Evolutionary conservation across 2,113 vertebrate species (phyloP), one percentile per base, ranked within the genome.

Genomic region (Abramis brama): DNA sequence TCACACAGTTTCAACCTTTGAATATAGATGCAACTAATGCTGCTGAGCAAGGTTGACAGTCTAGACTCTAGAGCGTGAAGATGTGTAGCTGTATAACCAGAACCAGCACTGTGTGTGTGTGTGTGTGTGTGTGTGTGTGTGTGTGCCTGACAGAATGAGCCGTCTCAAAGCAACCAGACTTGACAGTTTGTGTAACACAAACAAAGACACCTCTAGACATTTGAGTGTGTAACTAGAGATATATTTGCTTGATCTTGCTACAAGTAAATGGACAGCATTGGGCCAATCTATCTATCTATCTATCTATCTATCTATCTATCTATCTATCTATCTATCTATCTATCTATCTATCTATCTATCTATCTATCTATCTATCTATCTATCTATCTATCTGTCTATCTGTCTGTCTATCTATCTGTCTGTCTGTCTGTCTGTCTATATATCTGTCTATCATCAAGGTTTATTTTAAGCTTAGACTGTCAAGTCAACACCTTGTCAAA

Each of bases 11-110:
- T 84, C 71, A 57, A 45, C 86, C 82, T 80, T 87, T 84, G 77
- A 50, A 80, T 87, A 79, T 64, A 79, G 77, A 88, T 83, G 71
- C 81, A 86, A 52, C 79, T 52, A 76, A 80, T 55, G 30, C 64
- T 7, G 71, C 55, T 73, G 80, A 86, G 79, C 85, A 47, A 52
- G 66, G 33, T 6, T 86, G 87, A 86, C 87, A 86, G 62, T 85
- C 52, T 39, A 27, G 57, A 86, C 52, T 85, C 52, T 39, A 27
- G 57, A 74, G 50, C 79, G n/a, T 68, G 78, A 78, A 59, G 71
- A 82, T 70, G 79, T 79, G 57, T 73, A 52, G 39, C 68, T 57
- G 17, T 52, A 64, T 73, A 81, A 79, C 62, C 64, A 45, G 85
- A 77, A 71, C 36, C 68, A 19, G 47, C 30, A 10, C 59, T 39